Evolutionary conservation across 2,113 vertebrate genomes (phyloP), one percentile per base, ranked within the genome.

Genomic region (Psilopogon haemacephalus): DNA sequence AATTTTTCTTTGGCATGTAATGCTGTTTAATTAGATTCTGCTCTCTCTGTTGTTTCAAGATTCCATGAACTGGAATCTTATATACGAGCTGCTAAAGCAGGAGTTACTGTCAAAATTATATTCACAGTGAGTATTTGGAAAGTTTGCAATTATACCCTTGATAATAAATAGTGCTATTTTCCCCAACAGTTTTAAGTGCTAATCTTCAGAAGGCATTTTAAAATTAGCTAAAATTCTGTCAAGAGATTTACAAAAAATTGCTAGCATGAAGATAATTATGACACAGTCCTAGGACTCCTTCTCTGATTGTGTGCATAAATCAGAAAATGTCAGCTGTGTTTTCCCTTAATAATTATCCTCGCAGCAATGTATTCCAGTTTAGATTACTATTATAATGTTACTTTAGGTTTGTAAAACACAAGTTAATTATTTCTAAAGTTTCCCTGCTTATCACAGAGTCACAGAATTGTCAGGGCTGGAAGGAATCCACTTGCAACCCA

Each of bases 141-240:
- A 97, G 97, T 97, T 98, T 98, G 97, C 97, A 98, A 98, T 98
- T 98, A 98, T 98, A 98, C 98, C 98, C 98, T 98, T 98, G 98
- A 97, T 98, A 98, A 98, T 98, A 98, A 98, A 97, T 98, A 97
- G 97, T 98, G 98, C 97, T 98, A 97, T 98, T 98, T 98, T 97
- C 97, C 97, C 96, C 97, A 98, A 98, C 97, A 98, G 97, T 98
- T 98, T 97, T 24, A 98, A 98, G 97, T 97, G 95, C 96, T 98
- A 97, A 97, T 97, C 97, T 98, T 98, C 97, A 97, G 96, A 97
- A 98, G 97, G 97, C 97, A 98, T 98, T 98, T 97, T 97, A 98
- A 98, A 98, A 98, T 98, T 98, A 98, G 97, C 97, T 97, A 97
- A 98, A 98, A 98, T 98, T 98, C 98, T 96, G 97, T 98, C 97